Percentiles rank a stretch among this genome's conserved stretches.
Conservation (phyloP, 2,797 vertebrate species). For the Melanogrammus aeglefinus region DNA sequence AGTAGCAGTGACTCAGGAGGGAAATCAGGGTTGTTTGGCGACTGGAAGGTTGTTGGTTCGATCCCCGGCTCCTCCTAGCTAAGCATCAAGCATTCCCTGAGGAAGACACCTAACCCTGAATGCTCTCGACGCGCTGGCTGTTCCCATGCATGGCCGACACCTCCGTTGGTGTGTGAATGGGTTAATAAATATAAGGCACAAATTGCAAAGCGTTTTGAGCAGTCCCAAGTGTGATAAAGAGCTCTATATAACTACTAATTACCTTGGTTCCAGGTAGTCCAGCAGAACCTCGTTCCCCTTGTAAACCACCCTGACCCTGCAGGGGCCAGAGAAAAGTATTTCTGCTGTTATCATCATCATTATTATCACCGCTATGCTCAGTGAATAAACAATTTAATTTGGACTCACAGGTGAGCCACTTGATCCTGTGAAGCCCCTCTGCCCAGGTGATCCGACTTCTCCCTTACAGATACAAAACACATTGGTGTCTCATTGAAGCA, state of each 20-base stretch:
- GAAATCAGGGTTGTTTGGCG: not conserved
- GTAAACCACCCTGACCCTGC: slow-evolving; percentile 86
- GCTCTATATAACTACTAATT: slow-evolving; percentile 35
- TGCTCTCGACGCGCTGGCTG: not conserved
- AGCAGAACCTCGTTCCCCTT: slow-evolving; percentile 77
- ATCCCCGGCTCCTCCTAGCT: not conserved
- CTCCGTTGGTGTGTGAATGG: not conserved
- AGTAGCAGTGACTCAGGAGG: not conserved
- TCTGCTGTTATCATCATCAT: not conserved
- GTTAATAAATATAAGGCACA: not conserved
- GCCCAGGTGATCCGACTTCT: slow-evolving; percentile 80
- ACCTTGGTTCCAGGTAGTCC: slow-evolving; percentile 86
- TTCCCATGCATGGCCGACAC: not conserved
- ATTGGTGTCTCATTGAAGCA: not conserved
- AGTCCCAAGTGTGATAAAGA: not conserved
- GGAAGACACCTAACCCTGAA: too few species aligned
- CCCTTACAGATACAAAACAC: slow-evolving; percentile 69
- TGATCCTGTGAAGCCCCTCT: slow-evolving; percentile 80
- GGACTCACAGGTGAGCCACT: slow-evolving; percentile 80
- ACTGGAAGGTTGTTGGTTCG: not conserved
- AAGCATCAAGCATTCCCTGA: too few species aligned
- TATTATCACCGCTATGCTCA: not conserved
- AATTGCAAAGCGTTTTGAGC: not conserved
- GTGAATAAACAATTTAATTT: slow-evolving; percentile 5
- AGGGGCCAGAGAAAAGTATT: slow-evolving; percentile 15